Evolutionary conservation across 2,888 invertebrate genomes (phyloP), one percentile per base, ranked within the genome.

Genomic region (Minunthozetes semirufus): DNA sequence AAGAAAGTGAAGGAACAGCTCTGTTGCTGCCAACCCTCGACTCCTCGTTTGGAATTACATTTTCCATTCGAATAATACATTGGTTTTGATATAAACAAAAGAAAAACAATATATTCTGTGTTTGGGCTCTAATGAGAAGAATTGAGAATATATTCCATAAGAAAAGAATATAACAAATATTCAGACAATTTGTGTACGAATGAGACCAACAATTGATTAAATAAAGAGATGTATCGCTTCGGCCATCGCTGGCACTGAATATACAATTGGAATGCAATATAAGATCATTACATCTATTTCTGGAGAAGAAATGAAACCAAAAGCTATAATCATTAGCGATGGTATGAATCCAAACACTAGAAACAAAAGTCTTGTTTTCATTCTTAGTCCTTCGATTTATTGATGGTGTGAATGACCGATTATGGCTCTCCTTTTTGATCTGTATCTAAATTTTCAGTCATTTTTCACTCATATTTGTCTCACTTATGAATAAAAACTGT

Each of bases 161-260:
- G n/a, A n/a, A n/a, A 33, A 33, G 33, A 33, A 33, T 33, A 56
- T 56, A 61, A 61, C 11, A 27, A 29, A 13, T 19, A n/a, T 17
- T 22, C 46, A 46, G 9, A 46, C 42, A 68, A 38, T 61, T 61
- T 61, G 61, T 61, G 27, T 19, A 11, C 56, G 29, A 68, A 68
- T 68, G n/a, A 46, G 22, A 46, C 27, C 68, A 33, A 11, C 19
- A 68, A 68, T 68, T 68, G 68, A 68, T 68, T 68, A 46, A 68
- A 68, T 38, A 66, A 38, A 66, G 33, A n/a, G 66, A 22, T 33
- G n/a, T 29, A 63, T 29, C 33, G 15, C 63, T 33, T 33, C 29
- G 17, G 15, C 29, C 8, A 63, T 63, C 22, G 22, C 19, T 46
- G 2, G 46, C 42, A 42, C 4, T 8, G n/a, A 68, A 68, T 68